Evolutionary conservation across 2,888 invertebrate species (phyloP).

Genomic region (Phragmatobia fuliginosa): DNA sequence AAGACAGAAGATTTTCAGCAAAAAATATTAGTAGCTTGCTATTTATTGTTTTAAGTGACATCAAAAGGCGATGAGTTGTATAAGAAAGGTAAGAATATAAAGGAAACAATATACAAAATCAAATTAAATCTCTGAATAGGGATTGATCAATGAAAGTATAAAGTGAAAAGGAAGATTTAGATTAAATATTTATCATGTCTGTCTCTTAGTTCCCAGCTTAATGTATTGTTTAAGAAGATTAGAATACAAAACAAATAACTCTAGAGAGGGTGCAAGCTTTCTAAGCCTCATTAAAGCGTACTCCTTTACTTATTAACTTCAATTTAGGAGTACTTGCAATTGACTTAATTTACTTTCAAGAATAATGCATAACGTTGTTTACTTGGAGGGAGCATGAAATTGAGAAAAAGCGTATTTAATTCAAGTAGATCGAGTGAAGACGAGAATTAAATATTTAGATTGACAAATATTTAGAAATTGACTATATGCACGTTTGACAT

Average conservation of each 20-base stretch:
- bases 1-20: background rate
- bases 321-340: background rate
- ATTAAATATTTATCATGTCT: constrained; percentile 30
- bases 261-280: background rate
- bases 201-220: background rate
- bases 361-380: background rate
- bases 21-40: background rate
- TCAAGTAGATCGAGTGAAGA: too few species aligned
- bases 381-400: background rate
- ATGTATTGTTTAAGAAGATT: constrained; percentile 3
- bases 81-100: too few species aligned
- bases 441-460: too few species aligned
- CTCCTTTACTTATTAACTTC: background rate
- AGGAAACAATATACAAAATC: constrained; percentile 16
- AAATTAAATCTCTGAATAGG: constrained; percentile 30
- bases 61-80: constrained; percentile 22
- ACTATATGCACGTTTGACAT: too few species aligned
- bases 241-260: background rate
- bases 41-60: background rate
- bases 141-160: constrained; percentile 19
- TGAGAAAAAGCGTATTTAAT: too few species aligned
- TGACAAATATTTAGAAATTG: too few species aligned
- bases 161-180: constrained; percentile 9
- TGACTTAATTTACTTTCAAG: background rate
- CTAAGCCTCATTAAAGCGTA: background rate